A percentile compares a stretch with the other conserved stretches of the same genome.
These are phyloP conservation scores for Cercopithecus diana DNA, from an alignment of 2,797 vertebrate genomes.

Conservation along the genomic window DNA sequence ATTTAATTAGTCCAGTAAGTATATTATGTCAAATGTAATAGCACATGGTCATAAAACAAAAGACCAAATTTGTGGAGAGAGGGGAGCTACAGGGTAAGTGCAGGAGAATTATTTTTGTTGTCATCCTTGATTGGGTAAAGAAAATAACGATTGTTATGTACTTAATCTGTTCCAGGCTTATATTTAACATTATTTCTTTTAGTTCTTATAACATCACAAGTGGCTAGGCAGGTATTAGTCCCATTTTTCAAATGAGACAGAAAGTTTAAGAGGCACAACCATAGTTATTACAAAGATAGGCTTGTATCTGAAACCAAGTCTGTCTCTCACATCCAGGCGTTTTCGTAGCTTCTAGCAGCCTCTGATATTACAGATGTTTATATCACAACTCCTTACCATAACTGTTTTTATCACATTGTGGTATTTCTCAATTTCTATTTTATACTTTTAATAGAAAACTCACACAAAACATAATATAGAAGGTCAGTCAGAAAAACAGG, in stretches of 20 bases:
- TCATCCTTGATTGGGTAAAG: neutral
- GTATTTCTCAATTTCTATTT: neutral
- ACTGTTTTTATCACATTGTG: neutral
- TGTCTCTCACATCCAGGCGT: neutral
- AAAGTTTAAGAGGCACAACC: neutral
- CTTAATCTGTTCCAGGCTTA: neutral
- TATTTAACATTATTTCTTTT: neutral
- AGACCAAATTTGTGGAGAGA: neutral
- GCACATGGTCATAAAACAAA: neutral
- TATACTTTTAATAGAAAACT: constrained; percentile 34
- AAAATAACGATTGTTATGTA: neutral
- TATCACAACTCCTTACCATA: neutral
- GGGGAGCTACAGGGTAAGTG: neutral
- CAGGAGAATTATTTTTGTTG: neutral
- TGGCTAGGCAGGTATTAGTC: neutral
- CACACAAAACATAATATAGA: neutral
- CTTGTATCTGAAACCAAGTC: neutral
- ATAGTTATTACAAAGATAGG: neutral
- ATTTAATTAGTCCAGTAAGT: neutral
- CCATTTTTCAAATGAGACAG: neutral
- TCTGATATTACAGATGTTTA: neutral
- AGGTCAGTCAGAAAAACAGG: neutral
- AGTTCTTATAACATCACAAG: neutral
- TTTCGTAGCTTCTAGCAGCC: neutral
- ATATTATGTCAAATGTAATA: neutral